phyloP scores from a whole-genome alignment of 23 tunicate genomes.

The Halocynthia roretzi region DNA sequence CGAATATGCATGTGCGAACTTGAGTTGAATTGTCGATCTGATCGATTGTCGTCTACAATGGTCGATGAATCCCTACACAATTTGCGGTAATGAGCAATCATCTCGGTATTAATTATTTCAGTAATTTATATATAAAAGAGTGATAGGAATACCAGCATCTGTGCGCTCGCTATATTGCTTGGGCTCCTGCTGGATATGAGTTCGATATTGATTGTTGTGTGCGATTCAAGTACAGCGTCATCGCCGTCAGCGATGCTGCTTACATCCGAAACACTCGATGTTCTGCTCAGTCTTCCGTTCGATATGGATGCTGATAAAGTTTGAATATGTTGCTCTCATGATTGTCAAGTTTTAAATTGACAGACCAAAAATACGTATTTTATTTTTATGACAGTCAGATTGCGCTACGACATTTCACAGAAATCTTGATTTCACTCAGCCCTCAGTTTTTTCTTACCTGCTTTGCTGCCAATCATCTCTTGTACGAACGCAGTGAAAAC shows the following conservation, averaged over 20 bases:
- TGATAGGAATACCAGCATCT: slow-evolving; percentile 41
- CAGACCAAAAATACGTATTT: too few species aligned
- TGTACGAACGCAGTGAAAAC: slow-evolving; percentile 45
- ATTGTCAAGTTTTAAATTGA: not conserved
- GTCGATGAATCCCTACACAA: slow-evolving; percentile 45
- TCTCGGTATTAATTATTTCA: not conserved
- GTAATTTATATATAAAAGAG: not conserved
- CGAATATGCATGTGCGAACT: slow-evolving; percentile 56
- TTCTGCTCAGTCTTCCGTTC: slow-evolving; percentile 33
- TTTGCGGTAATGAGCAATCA: not conserved
- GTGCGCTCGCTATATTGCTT: slow-evolving; percentile 66
- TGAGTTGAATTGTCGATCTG: slow-evolving; percentile 26
- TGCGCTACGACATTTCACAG: too few species aligned
- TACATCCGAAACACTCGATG: slow-evolving; percentile 23
- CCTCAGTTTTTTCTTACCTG: slow-evolving; percentile 13
- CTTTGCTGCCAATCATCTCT: slow-evolving; percentile 48
- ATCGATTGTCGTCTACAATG: slow-evolving; percentile 70
- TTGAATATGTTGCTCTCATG: not conserved
- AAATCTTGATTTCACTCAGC: not conserved
- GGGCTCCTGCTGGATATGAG: slow-evolving; percentile 78
- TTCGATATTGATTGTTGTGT: slow-evolving; percentile 45
- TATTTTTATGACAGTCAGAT: too few species aligned
- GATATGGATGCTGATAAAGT: slow-evolving; percentile 6
- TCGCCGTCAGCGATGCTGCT: slow-evolving; percentile 15
- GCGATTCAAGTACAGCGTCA: slow-evolving; percentile 28